Conservation (phyloP, 2,113 vertebrate genomes). For the Tiliqua scincoides region DNA sequence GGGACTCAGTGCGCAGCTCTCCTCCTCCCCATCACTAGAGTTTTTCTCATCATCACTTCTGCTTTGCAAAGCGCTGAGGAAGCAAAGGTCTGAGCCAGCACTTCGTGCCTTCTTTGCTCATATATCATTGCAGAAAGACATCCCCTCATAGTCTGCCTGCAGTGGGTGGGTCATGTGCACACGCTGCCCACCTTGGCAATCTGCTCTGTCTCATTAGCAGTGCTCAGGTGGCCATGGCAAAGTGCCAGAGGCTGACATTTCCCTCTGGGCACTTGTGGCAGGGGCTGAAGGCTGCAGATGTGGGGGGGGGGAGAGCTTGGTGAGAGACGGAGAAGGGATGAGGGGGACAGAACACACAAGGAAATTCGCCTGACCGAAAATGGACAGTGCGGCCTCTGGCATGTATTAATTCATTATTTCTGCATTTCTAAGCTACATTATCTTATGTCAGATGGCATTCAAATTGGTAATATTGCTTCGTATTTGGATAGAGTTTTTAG, state of each 20-base stretch:
- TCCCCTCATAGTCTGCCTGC: not conserved
- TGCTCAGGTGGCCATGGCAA: not conserved
- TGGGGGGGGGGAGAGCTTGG: not conserved
- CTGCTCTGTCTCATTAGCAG: not conserved
- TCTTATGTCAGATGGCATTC: not conserved
- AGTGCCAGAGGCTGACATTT: not conserved
- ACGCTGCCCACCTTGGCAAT: not conserved
- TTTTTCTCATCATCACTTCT: constrained; percentile 22
- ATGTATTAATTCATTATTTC: not conserved
- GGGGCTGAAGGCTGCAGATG: not conserved
- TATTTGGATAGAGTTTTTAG: no score
- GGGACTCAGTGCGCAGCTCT: fast-evolving
- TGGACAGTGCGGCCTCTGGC: not conserved
- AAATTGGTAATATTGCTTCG: not conserved
- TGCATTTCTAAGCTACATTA: not conserved
- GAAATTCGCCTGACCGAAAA: not conserved
- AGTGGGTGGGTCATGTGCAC: constrained; percentile 30
- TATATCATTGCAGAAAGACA: constrained; percentile 26
- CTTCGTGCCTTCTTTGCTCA: constrained; percentile 11
- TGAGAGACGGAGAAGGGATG: not conserved
- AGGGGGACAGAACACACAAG: not conserved
- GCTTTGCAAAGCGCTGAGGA: constrained; percentile 47
- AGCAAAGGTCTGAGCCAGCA: constrained; percentile 54
- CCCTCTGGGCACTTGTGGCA: fast-evolving
- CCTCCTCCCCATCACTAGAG: constrained; percentile 14